Conservation (phyloP, 2,888 invertebrate genomes). For the Rosalia funebris region DNA sequence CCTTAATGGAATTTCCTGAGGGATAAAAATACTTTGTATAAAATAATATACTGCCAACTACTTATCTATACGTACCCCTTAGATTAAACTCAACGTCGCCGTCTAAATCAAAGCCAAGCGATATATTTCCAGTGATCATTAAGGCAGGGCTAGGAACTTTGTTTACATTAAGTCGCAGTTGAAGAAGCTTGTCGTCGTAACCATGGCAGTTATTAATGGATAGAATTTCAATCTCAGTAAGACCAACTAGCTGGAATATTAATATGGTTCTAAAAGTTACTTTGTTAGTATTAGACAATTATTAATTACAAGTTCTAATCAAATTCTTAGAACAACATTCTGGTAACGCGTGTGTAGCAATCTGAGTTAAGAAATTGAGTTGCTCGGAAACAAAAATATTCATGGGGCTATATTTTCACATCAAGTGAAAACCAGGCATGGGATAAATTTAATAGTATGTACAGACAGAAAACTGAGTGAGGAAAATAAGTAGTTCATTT, state of each 20-base stretch:
- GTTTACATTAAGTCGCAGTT: constrained; percentile 15
- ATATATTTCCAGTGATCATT: constrained; percentile 35
- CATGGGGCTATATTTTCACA: no score
- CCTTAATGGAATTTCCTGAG: constrained; percentile 8
- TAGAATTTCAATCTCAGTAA: constrained; percentile 12
- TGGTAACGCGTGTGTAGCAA: no score
- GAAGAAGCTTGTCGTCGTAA: constrained; percentile 11
- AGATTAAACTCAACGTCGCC: constrained; percentile 33
- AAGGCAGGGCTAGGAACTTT: constrained; percentile 19
- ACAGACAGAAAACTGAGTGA: no score
- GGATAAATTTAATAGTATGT: no score
- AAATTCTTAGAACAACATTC: no score
- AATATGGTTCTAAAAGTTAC: constrained; percentile 1
- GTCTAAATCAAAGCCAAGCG: constrained; percentile 34
- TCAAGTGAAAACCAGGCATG: no score
- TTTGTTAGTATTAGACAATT: not conserved
- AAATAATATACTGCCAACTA: no score
- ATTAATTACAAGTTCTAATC: no score
- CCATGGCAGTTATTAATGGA: constrained; percentile 17
- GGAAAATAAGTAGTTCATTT: no score
- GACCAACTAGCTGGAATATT: constrained; percentile 23
- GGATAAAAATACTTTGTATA: constrained; percentile 1
- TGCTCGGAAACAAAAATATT: no score
- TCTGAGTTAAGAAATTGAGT: no score
- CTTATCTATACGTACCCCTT: constrained; percentile 22